These are phyloP conservation scores for Scarus forsteni DNA, from an alignment of 2,797 vertebrate species.

Conservation along the genomic window DNA sequence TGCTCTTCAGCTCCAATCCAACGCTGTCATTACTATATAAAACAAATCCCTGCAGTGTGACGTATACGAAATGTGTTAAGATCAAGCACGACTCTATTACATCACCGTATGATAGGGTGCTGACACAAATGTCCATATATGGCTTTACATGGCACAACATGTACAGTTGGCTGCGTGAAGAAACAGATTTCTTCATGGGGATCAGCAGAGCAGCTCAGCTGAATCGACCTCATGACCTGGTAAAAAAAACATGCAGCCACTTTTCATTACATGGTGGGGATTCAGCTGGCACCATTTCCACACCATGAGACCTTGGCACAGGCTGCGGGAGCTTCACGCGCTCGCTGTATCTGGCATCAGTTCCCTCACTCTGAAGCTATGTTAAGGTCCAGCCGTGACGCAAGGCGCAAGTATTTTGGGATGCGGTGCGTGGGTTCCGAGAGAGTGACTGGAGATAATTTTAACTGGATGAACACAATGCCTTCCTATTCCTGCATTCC, in stretches of 20 bases:
- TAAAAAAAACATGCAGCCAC: background rate
- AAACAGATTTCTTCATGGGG: conserved; percentile 25
- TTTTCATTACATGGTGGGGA: conserved; percentile 69
- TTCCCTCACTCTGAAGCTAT: conserved; percentile 55
- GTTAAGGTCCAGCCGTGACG: conserved; percentile 75
- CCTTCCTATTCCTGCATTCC: conserved; percentile 78
- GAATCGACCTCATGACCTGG: conserved; percentile 50
- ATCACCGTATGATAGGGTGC: conserved; percentile 7
- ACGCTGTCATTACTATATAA: too few species aligned
- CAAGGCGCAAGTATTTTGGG: conserved; percentile 79
- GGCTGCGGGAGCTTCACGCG: conserved; percentile 47
- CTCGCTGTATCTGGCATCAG: conserved; percentile 65
- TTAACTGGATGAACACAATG: conserved; percentile 79
- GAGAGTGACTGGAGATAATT: conserved; percentile 71
- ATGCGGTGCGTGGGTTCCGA: conserved; percentile 72
- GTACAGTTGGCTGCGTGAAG: conserved; percentile 21
- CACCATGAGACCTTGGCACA: conserved; percentile 73
- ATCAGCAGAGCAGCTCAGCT: conserved; percentile 56
- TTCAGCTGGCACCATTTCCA: conserved; percentile 72
- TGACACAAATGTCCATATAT: conserved; percentile 7
- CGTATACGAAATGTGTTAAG: background rate
- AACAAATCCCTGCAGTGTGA: too few species aligned
- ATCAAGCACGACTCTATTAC: background rate
- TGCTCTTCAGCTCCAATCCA: too few species aligned
- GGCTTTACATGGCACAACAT: background rate